A percentile compares a stretch with the other conserved stretches of the same genome.
phyloP scores from a whole-genome alignment of 2,797 vertebrate genomes.

The Pristis pectinata region DNA sequence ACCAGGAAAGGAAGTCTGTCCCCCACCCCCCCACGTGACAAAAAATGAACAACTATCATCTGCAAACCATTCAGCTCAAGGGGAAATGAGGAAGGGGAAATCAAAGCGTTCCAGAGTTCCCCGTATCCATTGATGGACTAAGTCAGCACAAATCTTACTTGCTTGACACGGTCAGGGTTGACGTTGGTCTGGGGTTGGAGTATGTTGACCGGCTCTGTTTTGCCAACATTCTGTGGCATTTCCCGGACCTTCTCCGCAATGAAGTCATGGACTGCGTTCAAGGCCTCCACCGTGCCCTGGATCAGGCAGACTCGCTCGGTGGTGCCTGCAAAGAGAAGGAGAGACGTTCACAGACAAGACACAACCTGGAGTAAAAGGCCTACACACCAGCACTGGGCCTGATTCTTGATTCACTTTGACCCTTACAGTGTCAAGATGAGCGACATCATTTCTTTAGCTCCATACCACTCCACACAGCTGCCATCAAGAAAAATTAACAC shows the following conservation, averaged over 20 bases:
- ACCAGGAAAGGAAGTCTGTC: too few relatives aligned
- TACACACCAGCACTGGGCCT: neutral
- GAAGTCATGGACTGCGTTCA: slow-evolving; percentile 84
- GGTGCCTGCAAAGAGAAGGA: slow-evolving; percentile 60
- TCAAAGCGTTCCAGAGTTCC: too few relatives aligned
- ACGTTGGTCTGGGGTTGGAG: slow-evolving; percentile 86
- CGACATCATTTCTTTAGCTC: too few relatives aligned
- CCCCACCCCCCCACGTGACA: too few relatives aligned
- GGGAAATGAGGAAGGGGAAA: too few relatives aligned
- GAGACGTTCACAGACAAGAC: neutral
- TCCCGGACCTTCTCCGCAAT: slow-evolving; percentile 89
- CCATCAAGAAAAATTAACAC: too few relatives aligned
- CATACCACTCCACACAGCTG: too few relatives aligned
- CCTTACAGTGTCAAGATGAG: too few relatives aligned
- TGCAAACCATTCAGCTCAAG: too few relatives aligned
- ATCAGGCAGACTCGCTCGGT: slow-evolving; percentile 88
- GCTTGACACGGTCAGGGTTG: slow-evolving; percentile 88
- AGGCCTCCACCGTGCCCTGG: slow-evolving; percentile 82
- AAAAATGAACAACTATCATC: too few relatives aligned
- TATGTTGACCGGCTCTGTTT: slow-evolving; percentile 82
- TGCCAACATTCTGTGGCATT: slow-evolving; percentile 84
- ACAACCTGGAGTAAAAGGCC: neutral
- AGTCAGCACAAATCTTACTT: slow-evolving; percentile 57
- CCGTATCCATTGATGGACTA: too few relatives aligned
- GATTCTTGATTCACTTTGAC: neutral